Percentiles rank a stretch among this genome's conserved stretches.
These are phyloP conservation scores for Catharus ustulatus DNA, from an alignment of 2,797 vertebrate genomes.

Conservation along the genomic window DNA sequence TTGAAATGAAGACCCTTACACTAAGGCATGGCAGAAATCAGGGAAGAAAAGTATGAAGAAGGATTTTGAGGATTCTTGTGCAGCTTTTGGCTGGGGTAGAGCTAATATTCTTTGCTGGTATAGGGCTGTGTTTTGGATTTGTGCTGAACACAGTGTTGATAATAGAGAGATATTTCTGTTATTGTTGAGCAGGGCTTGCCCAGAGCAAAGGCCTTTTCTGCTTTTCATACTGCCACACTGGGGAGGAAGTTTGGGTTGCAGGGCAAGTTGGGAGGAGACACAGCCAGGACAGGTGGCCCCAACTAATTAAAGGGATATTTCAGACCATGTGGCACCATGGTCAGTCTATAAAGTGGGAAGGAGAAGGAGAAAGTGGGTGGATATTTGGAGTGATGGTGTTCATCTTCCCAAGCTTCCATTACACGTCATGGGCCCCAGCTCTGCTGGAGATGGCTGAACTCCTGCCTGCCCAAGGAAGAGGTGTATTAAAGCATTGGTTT, in stretches of 20 bases:
- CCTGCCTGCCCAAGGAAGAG: not conserved
- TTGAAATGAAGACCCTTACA: not conserved
- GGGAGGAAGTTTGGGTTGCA: not conserved
- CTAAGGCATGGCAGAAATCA: not conserved
- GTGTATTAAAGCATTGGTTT: not conserved
- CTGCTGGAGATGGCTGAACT: not conserved
- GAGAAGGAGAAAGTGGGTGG: not conserved
- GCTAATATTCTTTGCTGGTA: not conserved
- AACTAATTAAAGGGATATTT: not conserved
- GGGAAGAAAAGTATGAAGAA: not conserved
- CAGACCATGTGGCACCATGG: fast-evolving
- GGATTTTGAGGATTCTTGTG: not conserved
- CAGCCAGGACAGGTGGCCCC: not conserved
- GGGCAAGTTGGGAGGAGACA: not conserved
- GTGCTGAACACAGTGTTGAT: not conserved
- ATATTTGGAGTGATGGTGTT: not conserved
- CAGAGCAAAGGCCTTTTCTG: not conserved
- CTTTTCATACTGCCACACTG: fast-evolving
- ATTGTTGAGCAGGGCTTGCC: not conserved
- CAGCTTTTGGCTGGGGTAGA: not conserved
- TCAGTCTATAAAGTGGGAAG: fast-evolving
- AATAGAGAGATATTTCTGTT: not conserved
- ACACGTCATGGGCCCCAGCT: fast-evolving
- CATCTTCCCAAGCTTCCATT: not conserved
- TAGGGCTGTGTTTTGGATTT: not conserved